A percentile compares a stretch with the other conserved stretches of the same genome.
These are phyloP conservation scores for Hydrophis major DNA, from an alignment of 2,797 vertebrate genomes.

Conservation along the genomic window DNA sequence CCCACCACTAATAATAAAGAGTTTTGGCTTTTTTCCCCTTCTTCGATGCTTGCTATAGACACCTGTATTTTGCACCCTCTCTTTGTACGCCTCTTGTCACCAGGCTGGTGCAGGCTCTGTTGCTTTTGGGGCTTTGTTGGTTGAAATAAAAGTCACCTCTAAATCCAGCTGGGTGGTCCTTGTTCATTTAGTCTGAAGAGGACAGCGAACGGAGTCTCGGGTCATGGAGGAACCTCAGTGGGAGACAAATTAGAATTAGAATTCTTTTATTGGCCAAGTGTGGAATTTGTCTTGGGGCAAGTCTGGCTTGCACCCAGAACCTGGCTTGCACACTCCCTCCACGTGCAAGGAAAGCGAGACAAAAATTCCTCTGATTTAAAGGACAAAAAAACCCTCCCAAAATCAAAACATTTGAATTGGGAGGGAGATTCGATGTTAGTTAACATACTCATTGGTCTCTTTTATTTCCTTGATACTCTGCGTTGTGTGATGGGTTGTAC, in stretches of 20 bases:
- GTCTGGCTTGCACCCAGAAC: neutral
- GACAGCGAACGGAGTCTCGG: rapidly evolving
- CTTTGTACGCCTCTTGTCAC: neutral
- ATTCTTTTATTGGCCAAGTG: too few species aligned
- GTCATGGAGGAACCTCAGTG: too few species aligned
- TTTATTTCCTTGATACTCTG: neutral
- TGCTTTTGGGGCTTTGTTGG: conserved; percentile 10
- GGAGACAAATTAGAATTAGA: neutral
- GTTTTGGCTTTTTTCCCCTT: neutral
- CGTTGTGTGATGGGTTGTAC: neutral
- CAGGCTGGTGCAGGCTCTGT: neutral
- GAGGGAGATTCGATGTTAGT: neutral
- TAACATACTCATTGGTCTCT: neutral
- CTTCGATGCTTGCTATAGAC: neutral
- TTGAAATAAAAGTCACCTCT: conserved; percentile 35
- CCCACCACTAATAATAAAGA: neutral
- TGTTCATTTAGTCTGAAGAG: neutral
- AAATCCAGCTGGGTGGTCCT: neutral
- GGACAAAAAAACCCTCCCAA: neutral
- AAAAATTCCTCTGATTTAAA: neutral
- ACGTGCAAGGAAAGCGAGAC: neutral
- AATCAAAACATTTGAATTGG: neutral
- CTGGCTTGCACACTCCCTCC: neutral
- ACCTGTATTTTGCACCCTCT: neutral
- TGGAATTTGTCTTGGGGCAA: too few species aligned